Evolutionary conservation across 2,888 invertebrate genomes (phyloP).

Genomic region (Cerastoderma edule): DNA sequence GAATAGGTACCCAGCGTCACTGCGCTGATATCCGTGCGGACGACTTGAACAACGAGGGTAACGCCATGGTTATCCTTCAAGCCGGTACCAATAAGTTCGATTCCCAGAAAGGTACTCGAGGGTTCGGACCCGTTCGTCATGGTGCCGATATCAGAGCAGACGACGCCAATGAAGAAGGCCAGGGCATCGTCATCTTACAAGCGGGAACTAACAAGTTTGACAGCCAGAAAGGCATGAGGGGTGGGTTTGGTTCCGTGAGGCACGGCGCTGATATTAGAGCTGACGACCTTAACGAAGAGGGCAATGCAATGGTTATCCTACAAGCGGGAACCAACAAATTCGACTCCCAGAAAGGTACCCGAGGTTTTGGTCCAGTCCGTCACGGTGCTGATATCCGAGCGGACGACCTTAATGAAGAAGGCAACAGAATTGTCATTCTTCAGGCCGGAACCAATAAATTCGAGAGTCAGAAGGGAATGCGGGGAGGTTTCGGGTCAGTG

Average conservation of each 20-base stretch:
- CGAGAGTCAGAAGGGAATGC: slow-evolving; percentile 75
- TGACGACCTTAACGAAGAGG: slow-evolving; percentile 65
- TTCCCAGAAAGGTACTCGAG: slow-evolving; percentile 73
- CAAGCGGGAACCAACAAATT: slow-evolving; percentile 81
- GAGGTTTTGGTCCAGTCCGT: slow-evolving; percentile 75
- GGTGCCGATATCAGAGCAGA: slow-evolving; percentile 80
- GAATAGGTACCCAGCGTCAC: slow-evolving; percentile 73
- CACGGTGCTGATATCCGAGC: slow-evolving; percentile 76
- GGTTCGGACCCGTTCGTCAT: slow-evolving; percentile 79
- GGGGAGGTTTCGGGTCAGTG: slow-evolving; percentile 72
- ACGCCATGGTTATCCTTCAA: slow-evolving; percentile 76
- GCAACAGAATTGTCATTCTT: slow-evolving; percentile 72
- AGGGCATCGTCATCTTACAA: slow-evolving; percentile 75
- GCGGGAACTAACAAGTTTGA: slow-evolving; percentile 80
- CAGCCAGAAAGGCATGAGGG: slow-evolving; percentile 78
- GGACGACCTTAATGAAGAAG: slow-evolving; percentile 67
- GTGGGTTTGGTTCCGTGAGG: slow-evolving; percentile 75
- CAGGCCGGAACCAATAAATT: slow-evolving; percentile 77
- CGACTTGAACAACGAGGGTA: slow-evolving; percentile 66
- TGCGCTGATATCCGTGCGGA: slow-evolving; percentile 75
- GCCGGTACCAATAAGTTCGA: slow-evolving; percentile 76
- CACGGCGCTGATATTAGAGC: slow-evolving; percentile 80
- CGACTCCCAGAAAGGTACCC: slow-evolving; percentile 79
- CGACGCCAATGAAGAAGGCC: slow-evolving; percentile 67
- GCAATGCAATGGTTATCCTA: slow-evolving; percentile 66